These are phyloP conservation scores for Oceanodroma tethys DNA, from an alignment of 2,113 vertebrate genomes.

Conservation along the genomic window DNA sequence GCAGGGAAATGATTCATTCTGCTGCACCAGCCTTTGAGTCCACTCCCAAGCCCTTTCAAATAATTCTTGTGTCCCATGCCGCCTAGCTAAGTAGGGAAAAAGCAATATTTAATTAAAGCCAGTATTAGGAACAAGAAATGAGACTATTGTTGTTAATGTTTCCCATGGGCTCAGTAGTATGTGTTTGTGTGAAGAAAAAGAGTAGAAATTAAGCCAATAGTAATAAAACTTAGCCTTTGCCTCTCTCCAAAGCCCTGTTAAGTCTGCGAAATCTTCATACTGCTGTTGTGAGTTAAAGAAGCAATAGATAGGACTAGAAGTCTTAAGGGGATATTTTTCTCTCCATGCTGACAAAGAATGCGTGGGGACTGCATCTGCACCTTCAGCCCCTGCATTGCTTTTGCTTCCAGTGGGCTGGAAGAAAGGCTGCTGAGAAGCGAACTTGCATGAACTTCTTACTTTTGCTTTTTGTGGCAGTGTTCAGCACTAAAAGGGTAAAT, in stretches of 20 bases:
- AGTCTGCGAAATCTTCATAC: neutral
- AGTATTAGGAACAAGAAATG: neutral
- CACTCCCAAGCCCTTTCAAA: neutral
- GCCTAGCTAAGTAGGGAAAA: neutral
- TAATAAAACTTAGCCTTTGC: slow-evolving; percentile 10
- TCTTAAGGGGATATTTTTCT: neutral
- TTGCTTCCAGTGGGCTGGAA: neutral
- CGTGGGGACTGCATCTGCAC: neutral
- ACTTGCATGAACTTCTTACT: neutral
- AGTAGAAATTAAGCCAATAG: slow-evolving; percentile 21
- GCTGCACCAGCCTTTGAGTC: neutral
- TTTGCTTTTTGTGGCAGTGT: neutral
- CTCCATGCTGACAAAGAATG: neutral
- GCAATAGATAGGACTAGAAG: neutral
- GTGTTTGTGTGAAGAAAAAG: neutral
- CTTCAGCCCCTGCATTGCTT: neutral
- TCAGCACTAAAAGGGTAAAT: neutral
- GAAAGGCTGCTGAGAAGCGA: neutral
- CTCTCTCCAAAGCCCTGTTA: neutral
- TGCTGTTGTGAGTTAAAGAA: neutral
- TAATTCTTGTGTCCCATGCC: neutral
- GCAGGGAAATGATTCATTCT: neutral
- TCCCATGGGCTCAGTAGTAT: neutral
- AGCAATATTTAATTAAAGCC: slow-evolving; percentile 20
- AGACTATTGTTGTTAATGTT: neutral